phyloP scores from a whole-genome alignment of 1,140 invertebrate genomes.

The Tribolium castaneum region DNA sequence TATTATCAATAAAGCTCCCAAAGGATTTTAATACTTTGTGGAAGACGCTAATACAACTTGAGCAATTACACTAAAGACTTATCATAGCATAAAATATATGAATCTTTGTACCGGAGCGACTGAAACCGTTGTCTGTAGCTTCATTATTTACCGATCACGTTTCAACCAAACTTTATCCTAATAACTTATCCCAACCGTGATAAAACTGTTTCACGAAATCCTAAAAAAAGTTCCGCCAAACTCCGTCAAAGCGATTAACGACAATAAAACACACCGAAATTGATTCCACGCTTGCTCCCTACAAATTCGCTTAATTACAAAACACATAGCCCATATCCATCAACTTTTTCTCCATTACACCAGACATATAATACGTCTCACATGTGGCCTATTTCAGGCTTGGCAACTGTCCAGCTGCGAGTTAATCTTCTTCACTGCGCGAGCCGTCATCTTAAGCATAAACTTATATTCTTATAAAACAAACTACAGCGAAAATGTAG shows the following conservation, averaged over 20 bases:
- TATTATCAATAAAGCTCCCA: not conserved
- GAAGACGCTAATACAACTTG: not conserved
- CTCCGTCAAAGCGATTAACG: not conserved
- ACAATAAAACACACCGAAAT: not conserved
- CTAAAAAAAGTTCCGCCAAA: not conserved
- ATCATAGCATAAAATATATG: not conserved
- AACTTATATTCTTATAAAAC: constrained; percentile 24
- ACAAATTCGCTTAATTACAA: not conserved
- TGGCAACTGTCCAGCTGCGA: constrained; percentile 15
- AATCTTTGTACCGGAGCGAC: not conserved
- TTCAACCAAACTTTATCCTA: constrained; percentile 18
- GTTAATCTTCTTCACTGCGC: constrained; percentile 20
- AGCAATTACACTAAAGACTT: not conserved
- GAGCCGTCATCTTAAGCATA: constrained; percentile 20
- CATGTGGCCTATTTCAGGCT: constrained; percentile 15
- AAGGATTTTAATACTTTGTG: not conserved
- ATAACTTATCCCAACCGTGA: constrained; percentile 10
- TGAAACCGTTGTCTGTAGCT: constrained; percentile 3
- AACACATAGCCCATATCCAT: not conserved
- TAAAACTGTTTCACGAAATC: constrained; percentile 13
- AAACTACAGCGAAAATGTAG: not conserved
- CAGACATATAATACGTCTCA: not conserved
- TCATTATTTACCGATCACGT: constrained; percentile 34
- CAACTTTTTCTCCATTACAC: not conserved
- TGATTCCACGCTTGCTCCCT: not conserved